Evolutionary conservation across 2,797 vertebrate genomes (phyloP), one percentile per base, ranked within the genome.

Genomic region (Erethizon dorsatum): DNA sequence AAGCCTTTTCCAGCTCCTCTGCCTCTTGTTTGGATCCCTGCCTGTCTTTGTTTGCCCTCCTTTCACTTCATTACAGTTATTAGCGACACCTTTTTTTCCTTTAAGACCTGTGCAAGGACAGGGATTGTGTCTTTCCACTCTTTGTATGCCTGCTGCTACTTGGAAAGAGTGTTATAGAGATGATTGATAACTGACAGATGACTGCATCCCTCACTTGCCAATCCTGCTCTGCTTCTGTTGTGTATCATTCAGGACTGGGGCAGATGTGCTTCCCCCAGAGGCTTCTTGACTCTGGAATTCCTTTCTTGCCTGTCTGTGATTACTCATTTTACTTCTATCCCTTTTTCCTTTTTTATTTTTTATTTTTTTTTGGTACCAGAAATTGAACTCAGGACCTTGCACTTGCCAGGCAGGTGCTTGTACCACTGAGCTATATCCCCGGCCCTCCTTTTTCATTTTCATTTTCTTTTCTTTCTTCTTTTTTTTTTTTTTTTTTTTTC

Each of bases 281-380:
- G 45, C 71, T 88, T 69, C 26, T 80, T 78, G 88, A 73, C 67
- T 83, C 92, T 17, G 63, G 85, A 88, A 95, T 89, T 95, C 90
- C 95, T 96, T 92, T 79, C 73, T 96, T 89, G 37, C 91, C 67
- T 96, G 45, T 79, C 31, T 86, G 4, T 92, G 15, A 83, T 93
- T 92, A 82, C 87, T 96, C 63, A 71, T 61, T 95, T 96, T 69
- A 17, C 63, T 69, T 65, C 37, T 57, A 65, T 45, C 26, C 8
- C 26, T 88, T 86, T 15, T 73, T 37, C 15, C 18, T 71, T 86
- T 17, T 45, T 83, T n/a, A 8, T 79, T 82, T 77, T 41, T 41
- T n/a, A n/a, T n/a, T n/a, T 41, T 41, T 41, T 41, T 41, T 41
- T 41, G 37, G 37, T 41, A 41, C 37, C 37, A 41, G 37, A 41